Conservation (phyloP, 2,888 invertebrate species). For the Harmothoe impar region DNA sequence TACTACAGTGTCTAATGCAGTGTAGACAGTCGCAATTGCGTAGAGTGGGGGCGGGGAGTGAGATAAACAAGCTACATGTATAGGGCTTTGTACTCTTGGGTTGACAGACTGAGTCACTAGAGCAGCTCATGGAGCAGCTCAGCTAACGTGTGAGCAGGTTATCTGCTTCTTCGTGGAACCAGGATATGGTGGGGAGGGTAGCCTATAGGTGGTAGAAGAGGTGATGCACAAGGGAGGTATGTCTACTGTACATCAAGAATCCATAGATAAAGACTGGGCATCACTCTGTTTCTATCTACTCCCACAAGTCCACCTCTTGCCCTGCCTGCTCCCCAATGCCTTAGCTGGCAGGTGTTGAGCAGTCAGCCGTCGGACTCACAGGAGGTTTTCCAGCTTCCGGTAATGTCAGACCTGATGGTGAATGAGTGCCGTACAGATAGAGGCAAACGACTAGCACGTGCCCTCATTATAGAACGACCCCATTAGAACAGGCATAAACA, state of each 20-base stretch:
- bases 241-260: not conserved
- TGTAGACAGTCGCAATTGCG: not conserved
- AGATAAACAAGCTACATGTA: not conserved
- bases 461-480: too few species aligned
- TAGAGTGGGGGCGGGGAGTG: not conserved
- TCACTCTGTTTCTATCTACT: not conserved
- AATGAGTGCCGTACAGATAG: too few species aligned
- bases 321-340: not conserved
- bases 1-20: not conserved
- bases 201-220: not conserved
- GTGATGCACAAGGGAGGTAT: not conserved
- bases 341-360: too few species aligned
- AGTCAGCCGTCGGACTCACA: too few species aligned
- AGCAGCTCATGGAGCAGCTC: constrained; percentile 11
- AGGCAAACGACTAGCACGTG: too few species aligned
- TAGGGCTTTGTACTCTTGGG: not conserved
- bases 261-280: not conserved
- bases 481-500: too few species aligned
- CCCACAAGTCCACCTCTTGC: not conserved
- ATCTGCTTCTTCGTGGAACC: not conserved
- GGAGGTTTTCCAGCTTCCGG: too few species aligned
- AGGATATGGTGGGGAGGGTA: not conserved
- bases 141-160: not conserved
- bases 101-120: constrained; percentile 20
- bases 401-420: too few species aligned